These are phyloP conservation scores for Triplophysa bombifrons DNA, from an alignment of 2,797 vertebrate genomes.

Conservation along the genomic window DNA sequence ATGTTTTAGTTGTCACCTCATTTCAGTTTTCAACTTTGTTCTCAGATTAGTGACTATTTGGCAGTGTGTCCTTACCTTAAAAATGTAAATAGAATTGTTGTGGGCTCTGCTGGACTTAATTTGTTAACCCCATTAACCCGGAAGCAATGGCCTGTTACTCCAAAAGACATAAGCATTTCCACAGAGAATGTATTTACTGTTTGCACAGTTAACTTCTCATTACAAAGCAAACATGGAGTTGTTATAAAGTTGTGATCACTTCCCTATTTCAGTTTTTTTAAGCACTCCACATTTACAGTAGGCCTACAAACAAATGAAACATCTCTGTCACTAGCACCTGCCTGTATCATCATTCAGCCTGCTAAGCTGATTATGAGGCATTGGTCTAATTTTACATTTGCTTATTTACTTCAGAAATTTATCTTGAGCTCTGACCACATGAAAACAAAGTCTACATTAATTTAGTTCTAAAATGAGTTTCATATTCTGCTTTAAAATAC, in stretches of 20 bases:
- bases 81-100: not conserved
- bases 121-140: not conserved
- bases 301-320: not conserved
- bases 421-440: not conserved
- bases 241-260: not conserved
- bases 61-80: not conserved
- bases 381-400: not conserved
- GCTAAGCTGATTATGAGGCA: not conserved
- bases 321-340: not conserved
- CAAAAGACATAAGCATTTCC: not conserved
- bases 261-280: too few species aligned
- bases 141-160: not conserved
- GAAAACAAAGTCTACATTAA: constrained; percentile 1
- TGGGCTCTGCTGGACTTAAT: too few species aligned
- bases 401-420: not conserved
- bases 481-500: constrained; percentile 46
- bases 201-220: not conserved
- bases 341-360: not conserved
- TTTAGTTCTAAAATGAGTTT: not conserved
- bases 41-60: not conserved
- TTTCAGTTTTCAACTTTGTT: not conserved
- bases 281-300: not conserved
- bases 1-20: not conserved
- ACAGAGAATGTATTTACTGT: not conserved
- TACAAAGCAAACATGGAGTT: not conserved